Percentiles rank a stretch among this genome's conserved stretches.
Evolutionary conservation across 2,888 invertebrate genomes (phyloP).

Genomic region (Petrolisthes manimaculis): DNA sequence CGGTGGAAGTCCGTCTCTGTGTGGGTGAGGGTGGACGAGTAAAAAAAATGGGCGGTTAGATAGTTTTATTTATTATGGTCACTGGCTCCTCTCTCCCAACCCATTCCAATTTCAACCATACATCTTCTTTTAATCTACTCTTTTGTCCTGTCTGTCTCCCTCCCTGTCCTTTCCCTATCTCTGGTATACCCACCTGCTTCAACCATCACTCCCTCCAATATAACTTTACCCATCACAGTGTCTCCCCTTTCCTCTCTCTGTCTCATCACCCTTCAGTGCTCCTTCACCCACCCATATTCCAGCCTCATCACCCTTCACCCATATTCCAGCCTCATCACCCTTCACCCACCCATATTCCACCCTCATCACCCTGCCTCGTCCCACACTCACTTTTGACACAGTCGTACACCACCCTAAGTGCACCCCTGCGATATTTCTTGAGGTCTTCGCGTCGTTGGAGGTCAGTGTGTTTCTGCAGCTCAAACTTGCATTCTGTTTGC

Average conservation of each 20-base stretch:
- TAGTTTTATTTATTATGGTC: too few species aligned
- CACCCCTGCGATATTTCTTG: background rate
- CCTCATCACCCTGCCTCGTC: background rate
- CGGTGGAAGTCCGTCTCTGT: constrained; percentile 44
- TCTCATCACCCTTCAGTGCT: background rate
- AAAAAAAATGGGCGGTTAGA: background rate
- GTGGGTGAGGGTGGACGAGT: background rate
- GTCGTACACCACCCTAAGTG: constrained; percentile 9
- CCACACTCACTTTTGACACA: constrained; percentile 8
- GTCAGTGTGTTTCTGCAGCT: background rate
- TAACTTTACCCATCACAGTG: background rate
- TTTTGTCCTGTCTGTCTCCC: background rate
- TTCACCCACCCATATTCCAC: background rate
- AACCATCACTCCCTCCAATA: background rate
- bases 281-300: background rate
- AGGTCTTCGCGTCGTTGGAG: background rate
- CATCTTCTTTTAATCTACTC: background rate
- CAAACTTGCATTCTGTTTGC: constrained; percentile 5
- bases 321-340: background rate
- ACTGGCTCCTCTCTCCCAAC: background rate
- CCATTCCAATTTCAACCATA: background rate
- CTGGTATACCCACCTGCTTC: too few species aligned
- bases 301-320: too few species aligned
- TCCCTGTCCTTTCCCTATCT: background rate
- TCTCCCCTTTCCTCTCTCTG: background rate